Evolutionary conservation across 1,140 invertebrate species (phyloP), one percentile per base, ranked within the genome.

Genomic region (Whitmania pigra): DNA sequence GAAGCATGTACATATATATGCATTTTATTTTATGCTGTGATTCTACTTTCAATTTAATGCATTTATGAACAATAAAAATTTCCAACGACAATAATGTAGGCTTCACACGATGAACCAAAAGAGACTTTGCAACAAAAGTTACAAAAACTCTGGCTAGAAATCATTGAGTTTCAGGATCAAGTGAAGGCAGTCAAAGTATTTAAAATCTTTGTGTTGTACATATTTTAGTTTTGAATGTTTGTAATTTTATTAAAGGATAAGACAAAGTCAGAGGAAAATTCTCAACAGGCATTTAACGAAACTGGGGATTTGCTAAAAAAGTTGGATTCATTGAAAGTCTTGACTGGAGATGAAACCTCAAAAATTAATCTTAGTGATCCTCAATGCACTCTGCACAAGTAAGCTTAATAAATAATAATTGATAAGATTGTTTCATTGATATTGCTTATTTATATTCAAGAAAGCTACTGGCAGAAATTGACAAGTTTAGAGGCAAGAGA

Each of bases 141-240:
- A 22, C 57, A 63, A 63, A 63, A 63, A 63, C 57, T 63, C 57
- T 63, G 57, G 57, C 22, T 63, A n/a, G 57, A 63, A 31, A 31
- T 63, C 22, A 63, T 25, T 13, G 29, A 31, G 22, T 31, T 63
- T 63, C 57, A 63, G 18, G 20, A n/a, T 25, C 6, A 63, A 22
- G 22, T 63, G 22, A 49, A 49, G 43, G 43, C 9, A 49, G 43
- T 49, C 43, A 49, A 49, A 49, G 43, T 49, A 49, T 49, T 15
- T 11, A 49, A 15, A 49, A 49, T 17, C 13, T 49, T 49, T 49
- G 11, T 17, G 15, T 49, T 11, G 43, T 11, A 15, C 43, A 49
- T 3, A 17, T 49, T 36, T 49, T 49, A 49, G 43, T 49, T 49
- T 49, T 49, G 43, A 11, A 11, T 5, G 15, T 43, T 43, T 5